Evolutionary conservation across 2,888 invertebrate genomes (phyloP).

Genomic region (Tetheella fluctuosa): DNA sequence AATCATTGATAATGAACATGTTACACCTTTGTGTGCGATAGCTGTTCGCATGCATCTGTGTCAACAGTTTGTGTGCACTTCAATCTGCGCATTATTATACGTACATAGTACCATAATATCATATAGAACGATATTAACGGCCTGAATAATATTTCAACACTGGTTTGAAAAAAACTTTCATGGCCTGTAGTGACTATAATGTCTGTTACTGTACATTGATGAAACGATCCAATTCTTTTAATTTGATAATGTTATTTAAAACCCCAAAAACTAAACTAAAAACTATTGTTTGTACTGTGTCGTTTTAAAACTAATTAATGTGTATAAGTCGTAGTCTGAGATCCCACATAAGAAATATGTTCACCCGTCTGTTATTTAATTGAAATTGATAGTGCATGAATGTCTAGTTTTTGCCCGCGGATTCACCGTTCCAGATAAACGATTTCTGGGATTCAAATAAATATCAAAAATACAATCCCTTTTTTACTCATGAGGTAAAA

Average conservation of each 20-base stretch:
- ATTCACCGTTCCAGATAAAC: too few species aligned
- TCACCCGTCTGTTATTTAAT: background rate
- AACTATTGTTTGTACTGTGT: too few species aligned
- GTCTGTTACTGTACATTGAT: background rate
- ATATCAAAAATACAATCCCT: too few species aligned
- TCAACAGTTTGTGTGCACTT: conserved; percentile 25
- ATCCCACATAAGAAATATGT: background rate
- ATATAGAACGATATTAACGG: background rate
- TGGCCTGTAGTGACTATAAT: background rate
- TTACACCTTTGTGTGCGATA: conserved; percentile 25
- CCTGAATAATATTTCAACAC: background rate
- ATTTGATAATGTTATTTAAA: background rate
- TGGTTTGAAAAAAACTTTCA: background rate
- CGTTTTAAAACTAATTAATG: too few species aligned
- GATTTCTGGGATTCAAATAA: too few species aligned
- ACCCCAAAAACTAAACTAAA: background rate
- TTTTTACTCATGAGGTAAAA: too few species aligned
- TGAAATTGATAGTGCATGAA: background rate
- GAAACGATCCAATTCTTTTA: background rate
- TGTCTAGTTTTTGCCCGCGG: background rate
- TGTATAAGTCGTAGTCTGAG: background rate
- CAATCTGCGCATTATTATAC: conserved; percentile 15
- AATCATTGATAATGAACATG: conserved; percentile 19
- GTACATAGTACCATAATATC: background rate
- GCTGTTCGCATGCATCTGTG: conserved; percentile 13